phyloP scores from a whole-genome alignment of 2,888 invertebrate genomes.

The Clanis bilineata region DNA sequence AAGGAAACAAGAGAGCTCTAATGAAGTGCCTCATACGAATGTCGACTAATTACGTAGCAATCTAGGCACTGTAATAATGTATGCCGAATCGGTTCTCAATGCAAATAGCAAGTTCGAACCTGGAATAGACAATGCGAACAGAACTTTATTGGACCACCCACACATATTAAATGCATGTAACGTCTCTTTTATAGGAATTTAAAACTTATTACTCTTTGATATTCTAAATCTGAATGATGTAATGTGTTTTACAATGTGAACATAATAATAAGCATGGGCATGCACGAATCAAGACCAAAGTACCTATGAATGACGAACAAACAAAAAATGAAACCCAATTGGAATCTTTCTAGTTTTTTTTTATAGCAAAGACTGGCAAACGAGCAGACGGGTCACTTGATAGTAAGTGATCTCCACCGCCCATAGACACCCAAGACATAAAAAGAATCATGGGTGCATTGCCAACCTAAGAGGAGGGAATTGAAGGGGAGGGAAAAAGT shows the following conservation, averaged over 20 bases:
- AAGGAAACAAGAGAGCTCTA: constrained; percentile 18
- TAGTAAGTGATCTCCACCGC: too few relatives aligned
- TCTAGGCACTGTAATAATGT: constrained; percentile 67
- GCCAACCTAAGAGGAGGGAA: too few relatives aligned
- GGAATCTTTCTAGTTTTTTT: too few relatives aligned
- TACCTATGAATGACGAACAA: too few relatives aligned
- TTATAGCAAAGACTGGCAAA: too few relatives aligned
- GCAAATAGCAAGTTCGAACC: constrained; percentile 80
- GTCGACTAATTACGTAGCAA: constrained; percentile 64
- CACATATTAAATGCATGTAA: constrained; percentile 44
- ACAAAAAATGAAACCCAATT: too few relatives aligned
- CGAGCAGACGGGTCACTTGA: too few relatives aligned
- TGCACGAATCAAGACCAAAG: too few relatives aligned
- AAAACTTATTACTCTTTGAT: neutral
- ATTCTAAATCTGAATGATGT: neutral
- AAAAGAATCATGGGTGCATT: too few relatives aligned
- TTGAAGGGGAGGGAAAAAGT: too few relatives aligned
- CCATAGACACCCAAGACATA: too few relatives aligned
- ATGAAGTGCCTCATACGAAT: constrained; percentile 12
- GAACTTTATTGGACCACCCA: constrained; percentile 78
- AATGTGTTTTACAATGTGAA: neutral
- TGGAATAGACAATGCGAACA: constrained; percentile 78
- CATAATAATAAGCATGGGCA: too few relatives aligned
- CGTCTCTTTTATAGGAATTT: neutral
- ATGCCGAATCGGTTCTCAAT: constrained; percentile 75